Percentiles rank a stretch among this genome's conserved stretches.
Conservation (phyloP, 1,140 invertebrate genomes). For the Penaeus indicus region DNA sequence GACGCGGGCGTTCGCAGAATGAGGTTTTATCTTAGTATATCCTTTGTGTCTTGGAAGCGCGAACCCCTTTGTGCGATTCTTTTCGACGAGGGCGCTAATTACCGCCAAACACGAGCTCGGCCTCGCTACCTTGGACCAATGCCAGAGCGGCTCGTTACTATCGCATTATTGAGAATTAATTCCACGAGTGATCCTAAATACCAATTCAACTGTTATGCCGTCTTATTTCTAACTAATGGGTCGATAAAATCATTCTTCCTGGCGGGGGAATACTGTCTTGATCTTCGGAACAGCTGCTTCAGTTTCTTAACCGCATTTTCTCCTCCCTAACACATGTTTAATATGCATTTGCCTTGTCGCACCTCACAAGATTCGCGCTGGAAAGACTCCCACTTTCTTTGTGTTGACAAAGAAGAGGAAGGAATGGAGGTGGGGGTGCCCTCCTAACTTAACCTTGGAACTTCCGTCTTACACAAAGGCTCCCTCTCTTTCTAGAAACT, state of each 20-base stretch:
- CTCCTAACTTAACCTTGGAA: slow-evolving; percentile 51
- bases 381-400: neutral
- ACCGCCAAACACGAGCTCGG: slow-evolving; percentile 19
- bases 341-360: too few species aligned
- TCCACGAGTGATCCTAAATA: neutral
- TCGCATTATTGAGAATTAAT: slow-evolving; percentile 35
- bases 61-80: slow-evolving; percentile 36
- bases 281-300: too few species aligned
- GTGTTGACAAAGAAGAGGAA: neutral
- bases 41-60: slow-evolving; percentile 45
- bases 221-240: too few species aligned
- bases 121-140: neutral
- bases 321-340: too few species aligned
- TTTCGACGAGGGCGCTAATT: neutral
- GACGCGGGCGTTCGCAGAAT: slow-evolving; percentile 4
- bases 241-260: too few species aligned
- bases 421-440: neutral
- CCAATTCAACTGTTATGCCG: neutral
- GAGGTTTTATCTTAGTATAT: slow-evolving; percentile 27
- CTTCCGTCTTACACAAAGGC: slow-evolving; percentile 40
- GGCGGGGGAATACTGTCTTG: too few species aligned
- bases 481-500: slow-evolving; percentile 2
- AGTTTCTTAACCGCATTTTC: too few species aligned
- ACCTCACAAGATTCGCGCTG: too few species aligned
- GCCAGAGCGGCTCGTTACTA: slow-evolving; percentile 31